Evolutionary conservation across 1,140 invertebrate species (phyloP), one percentile per base, ranked within the genome.

Genomic region (Pogonomyrmex barbatus): DNA sequence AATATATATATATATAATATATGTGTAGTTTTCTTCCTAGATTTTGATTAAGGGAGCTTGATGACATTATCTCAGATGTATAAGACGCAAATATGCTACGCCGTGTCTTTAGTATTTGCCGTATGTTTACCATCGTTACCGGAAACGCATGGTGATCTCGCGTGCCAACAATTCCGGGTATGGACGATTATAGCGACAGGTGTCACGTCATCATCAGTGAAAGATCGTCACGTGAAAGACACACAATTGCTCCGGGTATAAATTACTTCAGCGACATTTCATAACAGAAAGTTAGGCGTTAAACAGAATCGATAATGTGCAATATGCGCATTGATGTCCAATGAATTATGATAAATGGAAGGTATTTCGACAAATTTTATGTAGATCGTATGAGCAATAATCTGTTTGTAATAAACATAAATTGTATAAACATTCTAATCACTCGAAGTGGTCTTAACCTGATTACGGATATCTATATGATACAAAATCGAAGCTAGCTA

Each of bases 101-200:
- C 62, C 33, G 39, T 54, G 5, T 62, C 14, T 45, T 76, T 30
- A 10, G 56, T 5, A 6, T 60, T 60, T 60, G 17, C 6, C 12
- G 14, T 33, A 33, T 45, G 30, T 77, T 77, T 45, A 73, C 17
- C 17, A 33, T 45, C 39, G 39, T 76, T 76, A 60, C 14, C 14
- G 71, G 33, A 62, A 62, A 10, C 14, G 14, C 8, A 8, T 14
- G 42, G 5, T 2, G 14, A 77, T 42, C 30, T 73, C 17, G 56
- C 75, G 56, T 45, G 56, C n/a, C 39, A 60, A 76, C 52, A 76
- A 76, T 60, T 60, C 73, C 73, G 75, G 39, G 52, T 77, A 77
- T 47, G 24, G 75, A 39, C 75, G 58, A 77, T 77, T 42, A 58
- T 76, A 36, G 50, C 52, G 24, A 12, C 75, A 33, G 24, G 17